These are phyloP conservation scores for Vicugna pacos DNA, from an alignment of 2,113 vertebrate genomes.

Conservation along the genomic window DNA sequence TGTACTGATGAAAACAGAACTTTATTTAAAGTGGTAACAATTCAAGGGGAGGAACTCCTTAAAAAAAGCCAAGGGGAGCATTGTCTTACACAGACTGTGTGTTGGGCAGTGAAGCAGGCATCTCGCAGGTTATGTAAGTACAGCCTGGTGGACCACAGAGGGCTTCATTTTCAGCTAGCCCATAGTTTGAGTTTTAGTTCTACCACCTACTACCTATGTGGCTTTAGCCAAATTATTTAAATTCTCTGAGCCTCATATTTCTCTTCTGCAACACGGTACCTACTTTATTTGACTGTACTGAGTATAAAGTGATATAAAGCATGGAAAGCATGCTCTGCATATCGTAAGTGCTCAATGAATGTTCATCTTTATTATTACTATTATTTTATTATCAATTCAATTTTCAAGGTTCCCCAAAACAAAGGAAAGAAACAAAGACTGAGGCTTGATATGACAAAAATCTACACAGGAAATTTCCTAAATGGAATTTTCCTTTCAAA, in stretches of 20 bases:
- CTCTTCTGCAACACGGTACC: not conserved
- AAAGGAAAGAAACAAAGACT: conserved; percentile 42
- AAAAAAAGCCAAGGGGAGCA: not conserved
- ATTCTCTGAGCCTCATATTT: not conserved
- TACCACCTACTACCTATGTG: not conserved
- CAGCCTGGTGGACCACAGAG: not conserved
- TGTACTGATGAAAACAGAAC: not conserved
- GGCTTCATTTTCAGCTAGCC: not conserved
- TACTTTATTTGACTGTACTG: not conserved
- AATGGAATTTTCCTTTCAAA: conserved; percentile 13
- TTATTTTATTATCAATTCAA: not conserved
- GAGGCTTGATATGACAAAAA: not conserved
- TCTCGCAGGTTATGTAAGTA: not conserved
- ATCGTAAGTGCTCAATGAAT: not conserved
- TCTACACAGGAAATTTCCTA: conserved; percentile 24
- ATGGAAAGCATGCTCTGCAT: not conserved
- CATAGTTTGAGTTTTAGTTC: not conserved
- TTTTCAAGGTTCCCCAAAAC: not conserved
- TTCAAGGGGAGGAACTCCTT: not conserved
- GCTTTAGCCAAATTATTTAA: not conserved
- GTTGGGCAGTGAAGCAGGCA: not conserved
- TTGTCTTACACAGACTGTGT: not conserved
- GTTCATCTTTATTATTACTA: not conserved
- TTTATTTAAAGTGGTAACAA: not conserved
- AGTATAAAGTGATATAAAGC: not conserved